Evolutionary conservation across 2,113 vertebrate species (phyloP).

Genomic region (Syngnathus typhle): DNA sequence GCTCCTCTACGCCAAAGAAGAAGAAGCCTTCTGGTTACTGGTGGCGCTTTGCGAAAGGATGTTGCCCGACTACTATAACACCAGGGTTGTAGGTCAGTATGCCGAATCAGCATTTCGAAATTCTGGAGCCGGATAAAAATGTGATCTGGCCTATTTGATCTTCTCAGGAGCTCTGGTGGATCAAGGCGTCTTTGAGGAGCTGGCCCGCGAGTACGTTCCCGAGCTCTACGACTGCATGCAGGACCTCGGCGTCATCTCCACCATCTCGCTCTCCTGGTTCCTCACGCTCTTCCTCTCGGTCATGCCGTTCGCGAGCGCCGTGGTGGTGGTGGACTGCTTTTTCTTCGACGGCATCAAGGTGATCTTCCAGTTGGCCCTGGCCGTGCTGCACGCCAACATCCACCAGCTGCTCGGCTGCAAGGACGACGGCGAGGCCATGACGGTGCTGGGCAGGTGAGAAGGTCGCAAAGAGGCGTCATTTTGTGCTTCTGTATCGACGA

Average conservation of each 20-base stretch:
- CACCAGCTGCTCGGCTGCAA: conserved; percentile 90
- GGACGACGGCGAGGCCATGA: conserved; percentile 99
- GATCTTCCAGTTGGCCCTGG: conserved; percentile 94
- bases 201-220: conserved; percentile 89
- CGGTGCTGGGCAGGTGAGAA: conserved; percentile 87
- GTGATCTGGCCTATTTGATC: neutral
- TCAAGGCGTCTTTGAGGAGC: conserved; percentile 96
- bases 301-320: conserved; percentile 97
- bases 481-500: neutral
- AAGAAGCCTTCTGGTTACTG: conserved; percentile 96
- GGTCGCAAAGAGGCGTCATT: neutral
- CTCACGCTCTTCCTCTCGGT: conserved; percentile 97
- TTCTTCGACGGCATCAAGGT: conserved; percentile 99
- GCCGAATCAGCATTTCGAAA: neutral
- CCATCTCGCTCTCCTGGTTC: conserved; percentile 98
- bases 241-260: conserved; percentile 94
- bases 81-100: conserved; percentile 90
- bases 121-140: neutral
- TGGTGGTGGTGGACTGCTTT: conserved; percentile 98
- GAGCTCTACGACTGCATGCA: conserved; percentile 99
- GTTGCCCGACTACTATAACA: conserved; percentile 99
- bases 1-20: conserved; percentile 94
- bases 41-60: conserved; percentile 96
- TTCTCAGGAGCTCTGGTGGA: conserved; percentile 87
- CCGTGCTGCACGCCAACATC: conserved; percentile 92